Evolutionary conservation across 2,888 invertebrate genomes (phyloP).

Genomic region (Sphaerophoria rueppellii): DNA sequence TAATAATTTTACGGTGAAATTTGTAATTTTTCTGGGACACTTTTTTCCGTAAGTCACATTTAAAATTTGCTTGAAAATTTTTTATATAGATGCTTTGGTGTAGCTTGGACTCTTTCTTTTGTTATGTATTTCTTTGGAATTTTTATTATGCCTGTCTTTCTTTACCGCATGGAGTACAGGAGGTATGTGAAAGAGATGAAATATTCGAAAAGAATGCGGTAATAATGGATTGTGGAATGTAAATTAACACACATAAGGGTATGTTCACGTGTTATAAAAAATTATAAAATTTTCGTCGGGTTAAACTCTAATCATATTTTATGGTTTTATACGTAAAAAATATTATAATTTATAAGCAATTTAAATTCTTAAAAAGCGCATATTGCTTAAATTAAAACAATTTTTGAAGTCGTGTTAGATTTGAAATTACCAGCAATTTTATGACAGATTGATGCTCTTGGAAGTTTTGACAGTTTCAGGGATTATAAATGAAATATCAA

Average conservation of each 20-base stretch:
- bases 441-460: too few species aligned
- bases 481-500: too few species aligned
- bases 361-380: too few species aligned
- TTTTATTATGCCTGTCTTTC: not conserved
- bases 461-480: too few species aligned
- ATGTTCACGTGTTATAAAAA: not conserved
- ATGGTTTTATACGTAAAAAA: too few species aligned
- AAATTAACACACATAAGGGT: not conserved
- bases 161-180: not conserved
- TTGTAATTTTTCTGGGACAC: conserved; percentile 49
- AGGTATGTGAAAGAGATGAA: not conserved
- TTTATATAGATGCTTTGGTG: conserved; percentile 49
- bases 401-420: too few species aligned
- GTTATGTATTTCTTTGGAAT: not conserved
- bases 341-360: too few species aligned
- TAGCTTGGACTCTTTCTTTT: conserved; percentile 9
- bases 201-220: not conserved
- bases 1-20: conserved; percentile 12
- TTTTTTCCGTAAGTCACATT: conserved; percentile 47
- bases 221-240: conserved; percentile 7
- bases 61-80: conserved; percentile 54
- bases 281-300: too few species aligned
- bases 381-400: too few species aligned
- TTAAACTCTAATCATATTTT: too few species aligned
- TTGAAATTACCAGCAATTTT: too few species aligned